phyloP scores from a whole-genome alignment of 1,140 invertebrate genomes.

The Magallana gigas region DNA sequence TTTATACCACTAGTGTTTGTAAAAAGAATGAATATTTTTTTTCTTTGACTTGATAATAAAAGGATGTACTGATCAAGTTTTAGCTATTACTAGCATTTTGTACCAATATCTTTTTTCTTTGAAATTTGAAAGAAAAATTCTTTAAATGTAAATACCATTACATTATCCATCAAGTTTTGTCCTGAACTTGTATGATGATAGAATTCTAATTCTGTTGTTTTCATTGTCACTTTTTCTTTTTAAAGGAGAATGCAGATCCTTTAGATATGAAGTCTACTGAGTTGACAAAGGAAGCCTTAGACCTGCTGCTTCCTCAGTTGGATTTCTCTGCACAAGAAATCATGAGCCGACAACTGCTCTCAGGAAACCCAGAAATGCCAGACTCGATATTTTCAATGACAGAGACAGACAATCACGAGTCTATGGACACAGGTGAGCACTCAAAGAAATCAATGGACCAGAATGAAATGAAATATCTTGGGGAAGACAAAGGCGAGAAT shows the following conservation, averaged over 20 bases:
- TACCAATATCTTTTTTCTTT: too few species aligned
- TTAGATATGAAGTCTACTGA: slow-evolving; percentile 35
- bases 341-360: slow-evolving; percentile 22
- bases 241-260: slow-evolving; percentile 17
- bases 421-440: neutral
- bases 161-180: too few species aligned
- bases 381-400: slow-evolving; percentile 35
- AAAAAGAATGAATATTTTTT: too few species aligned
- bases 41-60: too few species aligned
- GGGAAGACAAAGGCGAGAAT: neutral
- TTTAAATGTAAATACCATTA: too few species aligned
- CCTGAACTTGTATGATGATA: too few species aligned
- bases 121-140: too few species aligned
- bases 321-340: slow-evolving; percentile 38
- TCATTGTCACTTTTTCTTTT: neutral
- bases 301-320: slow-evolving; percentile 27
- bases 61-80: too few species aligned
- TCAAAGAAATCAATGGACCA: neutral
- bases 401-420: neutral
- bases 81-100: too few species aligned
- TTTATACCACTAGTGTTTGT: too few species aligned
- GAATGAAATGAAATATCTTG: neutral
- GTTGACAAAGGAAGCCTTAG: slow-evolving; percentile 37
- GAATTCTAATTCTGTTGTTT: too few species aligned
- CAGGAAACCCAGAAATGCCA: slow-evolving; percentile 41